Conservation (phyloP, 1,140 invertebrate genomes). For the Octopus bimaculoides region DNA sequence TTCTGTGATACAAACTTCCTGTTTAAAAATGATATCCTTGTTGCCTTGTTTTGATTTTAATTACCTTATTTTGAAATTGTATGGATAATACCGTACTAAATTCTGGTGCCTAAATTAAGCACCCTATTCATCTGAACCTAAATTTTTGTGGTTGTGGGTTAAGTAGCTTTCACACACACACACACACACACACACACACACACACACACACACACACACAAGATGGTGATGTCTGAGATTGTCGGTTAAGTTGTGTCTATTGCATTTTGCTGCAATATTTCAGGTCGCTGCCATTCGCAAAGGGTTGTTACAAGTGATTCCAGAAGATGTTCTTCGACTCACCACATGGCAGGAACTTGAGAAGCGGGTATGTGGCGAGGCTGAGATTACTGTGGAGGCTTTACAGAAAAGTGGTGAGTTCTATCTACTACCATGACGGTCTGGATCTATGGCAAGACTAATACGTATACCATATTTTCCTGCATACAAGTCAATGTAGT, state of each 20-base stretch:
- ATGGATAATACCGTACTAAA: too few relatives aligned
- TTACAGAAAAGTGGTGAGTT: slow-evolving; percentile 46
- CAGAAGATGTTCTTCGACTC: slow-evolving; percentile 53
- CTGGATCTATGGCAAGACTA: neutral
- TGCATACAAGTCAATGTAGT: neutral
- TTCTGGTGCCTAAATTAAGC: too few relatives aligned
- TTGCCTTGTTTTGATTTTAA: too few relatives aligned
- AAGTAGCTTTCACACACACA: too few relatives aligned
- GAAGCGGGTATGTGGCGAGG: slow-evolving; percentile 53
- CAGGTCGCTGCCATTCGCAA: slow-evolving; percentile 47
- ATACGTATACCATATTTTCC: neutral
- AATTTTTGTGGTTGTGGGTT: too few relatives aligned
- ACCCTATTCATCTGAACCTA: too few relatives aligned
- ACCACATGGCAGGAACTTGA: slow-evolving; percentile 57
- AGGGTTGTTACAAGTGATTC: slow-evolving; percentile 52
- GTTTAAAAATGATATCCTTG: too few relatives aligned
- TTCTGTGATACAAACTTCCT: too few relatives aligned
- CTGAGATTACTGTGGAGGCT: slow-evolving; percentile 53
- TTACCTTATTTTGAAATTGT: too few relatives aligned
- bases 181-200: too few relatives aligned
- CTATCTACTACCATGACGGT: neutral
- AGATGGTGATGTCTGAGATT: too few relatives aligned
- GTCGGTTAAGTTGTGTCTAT: neutral
- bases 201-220: too few relatives aligned
- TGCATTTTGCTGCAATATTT: neutral